phyloP scores from a whole-genome alignment of 2,113 vertebrate genomes.

The Notothenia rossii region DNA sequence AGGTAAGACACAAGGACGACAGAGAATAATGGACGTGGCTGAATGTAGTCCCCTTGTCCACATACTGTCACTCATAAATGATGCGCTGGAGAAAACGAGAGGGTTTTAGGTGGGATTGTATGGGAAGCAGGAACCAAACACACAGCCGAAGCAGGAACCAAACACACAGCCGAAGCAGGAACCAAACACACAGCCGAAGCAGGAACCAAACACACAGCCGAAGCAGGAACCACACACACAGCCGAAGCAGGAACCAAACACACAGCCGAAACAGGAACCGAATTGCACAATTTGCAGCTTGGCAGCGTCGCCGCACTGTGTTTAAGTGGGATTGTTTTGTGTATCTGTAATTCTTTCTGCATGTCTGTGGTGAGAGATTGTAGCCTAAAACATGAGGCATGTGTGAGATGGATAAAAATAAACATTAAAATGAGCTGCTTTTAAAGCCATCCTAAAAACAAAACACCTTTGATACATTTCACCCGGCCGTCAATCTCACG shows the following conservation, averaged over 20 bases:
- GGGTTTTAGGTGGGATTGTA: slow-evolving; percentile 14
- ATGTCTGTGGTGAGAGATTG: not conserved
- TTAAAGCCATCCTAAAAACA: slow-evolving; percentile 42
- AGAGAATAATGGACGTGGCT: slow-evolving; percentile 32
- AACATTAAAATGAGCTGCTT: slow-evolving; percentile 50
- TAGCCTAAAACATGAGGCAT: slow-evolving; percentile 38
- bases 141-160: slow-evolving; percentile 13
- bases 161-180: slow-evolving; percentile 23
- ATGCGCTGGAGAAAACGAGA: slow-evolving; percentile 14
- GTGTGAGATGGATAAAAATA: slow-evolving; percentile 36
- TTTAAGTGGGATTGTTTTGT: slow-evolving; percentile 56
- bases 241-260: slow-evolving; percentile 22
- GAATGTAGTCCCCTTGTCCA: slow-evolving; percentile 20
- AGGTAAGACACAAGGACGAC: slow-evolving; percentile 33
- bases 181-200: slow-evolving; percentile 18
- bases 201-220: not conserved
- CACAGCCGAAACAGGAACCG: slow-evolving; percentile 15
- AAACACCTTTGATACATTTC: slow-evolving; percentile 49
- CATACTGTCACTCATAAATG: slow-evolving; percentile 7
- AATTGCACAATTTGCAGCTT: slow-evolving; percentile 56
- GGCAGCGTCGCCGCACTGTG: slow-evolving; percentile 44
- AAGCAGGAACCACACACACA: slow-evolving; percentile 20
- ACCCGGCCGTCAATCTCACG: slow-evolving; percentile 24
- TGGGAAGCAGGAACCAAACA: slow-evolving; percentile 19
- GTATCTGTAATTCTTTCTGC: slow-evolving; percentile 38